Percentiles rank a stretch among this genome's conserved stretches.
These are phyloP conservation scores for Drepanosiphum platanoidis DNA, from an alignment of 2,888 invertebrate species.

Conservation along the genomic window DNA sequence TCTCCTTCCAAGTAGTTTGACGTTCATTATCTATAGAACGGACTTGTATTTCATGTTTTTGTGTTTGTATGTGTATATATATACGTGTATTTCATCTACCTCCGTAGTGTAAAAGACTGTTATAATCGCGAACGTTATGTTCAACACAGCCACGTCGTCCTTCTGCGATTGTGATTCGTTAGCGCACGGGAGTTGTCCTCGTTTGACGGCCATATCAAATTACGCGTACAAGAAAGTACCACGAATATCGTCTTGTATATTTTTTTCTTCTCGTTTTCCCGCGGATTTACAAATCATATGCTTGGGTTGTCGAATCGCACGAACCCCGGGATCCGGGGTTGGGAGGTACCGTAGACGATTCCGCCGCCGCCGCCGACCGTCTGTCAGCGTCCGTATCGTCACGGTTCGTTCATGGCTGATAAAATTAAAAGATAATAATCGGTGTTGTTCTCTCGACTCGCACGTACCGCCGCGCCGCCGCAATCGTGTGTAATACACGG, in stretches of 20 bases:
- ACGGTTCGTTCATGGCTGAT: slow-evolving; percentile 38
- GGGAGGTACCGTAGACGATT: neutral
- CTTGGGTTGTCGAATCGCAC: neutral
- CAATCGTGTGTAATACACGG: neutral
- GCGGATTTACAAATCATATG: neutral
- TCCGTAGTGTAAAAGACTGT: neutral
- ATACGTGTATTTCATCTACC: no score
- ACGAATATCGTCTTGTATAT: neutral
- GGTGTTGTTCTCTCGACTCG: slow-evolving; percentile 18
- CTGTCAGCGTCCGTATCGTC: slow-evolving; percentile 26
- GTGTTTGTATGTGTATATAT: no score
- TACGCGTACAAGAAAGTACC: slow-evolving; percentile 13
- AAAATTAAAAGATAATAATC: slow-evolving; percentile 54
- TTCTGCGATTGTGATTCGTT: neutral
- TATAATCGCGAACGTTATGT: neutral
- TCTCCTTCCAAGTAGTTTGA: neutral
- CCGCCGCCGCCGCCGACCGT: neutral
- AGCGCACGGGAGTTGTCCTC: neutral
- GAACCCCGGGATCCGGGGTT: neutral
- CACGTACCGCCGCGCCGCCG: slow-evolving; percentile 16
- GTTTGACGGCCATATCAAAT: slow-evolving; percentile 38
- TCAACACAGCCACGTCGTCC: neutral
- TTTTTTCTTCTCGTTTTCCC: neutral
- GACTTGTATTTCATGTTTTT: neutral
- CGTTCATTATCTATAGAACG: neutral